Conservation (phyloP, 35 echinoderm and acorn worm species). For the Heliocidaris erythrogramma region DNA sequence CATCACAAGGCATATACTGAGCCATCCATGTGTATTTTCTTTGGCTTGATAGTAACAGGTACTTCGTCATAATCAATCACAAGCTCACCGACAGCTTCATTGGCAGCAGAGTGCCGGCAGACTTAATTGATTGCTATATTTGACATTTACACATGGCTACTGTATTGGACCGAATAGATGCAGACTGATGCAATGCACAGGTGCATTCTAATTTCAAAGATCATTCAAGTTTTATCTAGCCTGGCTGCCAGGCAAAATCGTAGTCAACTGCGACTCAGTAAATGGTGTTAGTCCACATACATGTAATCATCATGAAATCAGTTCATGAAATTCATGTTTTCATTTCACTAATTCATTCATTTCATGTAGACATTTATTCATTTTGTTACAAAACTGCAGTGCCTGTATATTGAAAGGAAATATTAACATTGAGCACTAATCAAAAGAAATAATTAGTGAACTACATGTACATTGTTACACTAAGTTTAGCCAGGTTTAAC, state of each 20-base stretch:
- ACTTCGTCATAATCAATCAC: conserved; percentile 42
- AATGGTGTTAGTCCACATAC: too few species aligned
- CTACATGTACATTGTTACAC: too few species aligned
- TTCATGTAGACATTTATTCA: too few species aligned
- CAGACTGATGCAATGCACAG: neutral
- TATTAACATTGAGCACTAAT: too few species aligned
- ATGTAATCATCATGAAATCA: too few species aligned
- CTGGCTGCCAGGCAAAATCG: neutral
- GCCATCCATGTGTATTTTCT: neutral
- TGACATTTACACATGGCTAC: neutral
- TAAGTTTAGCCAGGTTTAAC: too few species aligned
- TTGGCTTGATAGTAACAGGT: conserved; percentile 10
- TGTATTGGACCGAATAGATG: neutral
- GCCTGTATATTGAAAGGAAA: too few species aligned
- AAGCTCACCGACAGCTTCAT: conserved; percentile 43
- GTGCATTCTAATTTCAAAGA: neutral
- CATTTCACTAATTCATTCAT: too few species aligned
- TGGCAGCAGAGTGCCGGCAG: neutral
- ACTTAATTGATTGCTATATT: conserved; percentile 52
- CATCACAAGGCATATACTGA: neutral
- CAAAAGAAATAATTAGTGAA: too few species aligned
- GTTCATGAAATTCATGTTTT: too few species aligned
- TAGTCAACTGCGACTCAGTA: too few species aligned
- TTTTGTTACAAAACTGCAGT: too few species aligned
- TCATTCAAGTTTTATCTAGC: neutral